Percentiles rank a stretch among this genome's conserved stretches.
phyloP scores from a whole-genome alignment of 2,888 invertebrate genomes.

The Corbicula japonica region DNA sequence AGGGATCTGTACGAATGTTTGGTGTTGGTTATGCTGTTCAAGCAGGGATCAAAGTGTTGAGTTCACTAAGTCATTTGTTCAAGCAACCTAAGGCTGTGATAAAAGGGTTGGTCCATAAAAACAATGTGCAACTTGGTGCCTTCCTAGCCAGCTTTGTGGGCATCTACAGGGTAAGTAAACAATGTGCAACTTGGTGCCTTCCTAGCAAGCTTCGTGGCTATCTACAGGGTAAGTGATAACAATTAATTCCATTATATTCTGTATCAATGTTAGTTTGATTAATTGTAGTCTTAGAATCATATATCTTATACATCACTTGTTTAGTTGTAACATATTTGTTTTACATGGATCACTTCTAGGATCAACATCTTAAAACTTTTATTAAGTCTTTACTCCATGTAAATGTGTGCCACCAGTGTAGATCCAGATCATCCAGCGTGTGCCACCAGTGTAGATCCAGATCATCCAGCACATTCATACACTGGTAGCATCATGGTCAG shows the following conservation, averaged over 20 bases:
- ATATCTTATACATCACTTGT: not conserved
- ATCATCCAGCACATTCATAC: no score
- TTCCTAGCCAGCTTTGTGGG: constrained; percentile 91
- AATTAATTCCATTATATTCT: no score
- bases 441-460: no score
- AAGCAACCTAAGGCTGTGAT: constrained; percentile 73
- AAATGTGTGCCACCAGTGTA: no score
- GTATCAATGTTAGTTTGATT: no score
- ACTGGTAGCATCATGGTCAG: no score
- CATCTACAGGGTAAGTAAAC: constrained; percentile 89
- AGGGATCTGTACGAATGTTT: constrained; percentile 82
- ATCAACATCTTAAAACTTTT: no score
- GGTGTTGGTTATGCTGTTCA: constrained; percentile 83
- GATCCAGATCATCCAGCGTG: no score
- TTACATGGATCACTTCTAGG: no score
- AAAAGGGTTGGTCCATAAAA: constrained; percentile 70
- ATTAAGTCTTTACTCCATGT: no score
- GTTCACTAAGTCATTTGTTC: constrained; percentile 67
- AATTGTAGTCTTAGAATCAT: not conserved
- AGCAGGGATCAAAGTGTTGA: constrained; percentile 75
- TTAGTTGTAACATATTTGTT: not conserved
- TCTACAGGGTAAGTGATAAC: constrained; percentile 88
- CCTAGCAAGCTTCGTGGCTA: constrained; percentile 90
- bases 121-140: constrained; percentile 88
- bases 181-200: constrained; percentile 89